Evolutionary conservation across 2,797 vertebrate species (phyloP).

Genomic region (Melanotaenia boesemani): DNA sequence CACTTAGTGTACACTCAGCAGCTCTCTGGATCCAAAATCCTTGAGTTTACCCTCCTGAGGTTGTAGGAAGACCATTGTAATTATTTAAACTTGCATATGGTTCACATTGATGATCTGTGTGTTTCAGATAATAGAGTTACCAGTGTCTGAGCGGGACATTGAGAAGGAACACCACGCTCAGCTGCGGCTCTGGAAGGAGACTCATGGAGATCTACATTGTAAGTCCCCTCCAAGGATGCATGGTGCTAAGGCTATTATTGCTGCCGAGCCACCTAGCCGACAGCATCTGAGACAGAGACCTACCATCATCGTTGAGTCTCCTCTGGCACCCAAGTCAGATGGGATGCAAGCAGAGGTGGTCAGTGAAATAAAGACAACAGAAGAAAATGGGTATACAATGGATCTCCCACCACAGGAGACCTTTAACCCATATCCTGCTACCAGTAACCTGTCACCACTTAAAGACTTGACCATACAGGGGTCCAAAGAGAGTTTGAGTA

Average conservation of each 20-base stretch:
- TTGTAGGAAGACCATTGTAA: not conserved
- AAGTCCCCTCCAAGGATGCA: slow-evolving; percentile 93
- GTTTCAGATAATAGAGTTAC: slow-evolving; percentile 88
- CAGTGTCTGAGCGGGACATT: slow-evolving; percentile 91
- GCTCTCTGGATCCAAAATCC: not conserved
- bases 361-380: slow-evolving; percentile 35
- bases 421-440: slow-evolving; percentile 53
- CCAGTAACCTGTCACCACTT: slow-evolving; percentile 39
- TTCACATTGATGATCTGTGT: not conserved
- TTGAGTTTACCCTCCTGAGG: slow-evolving; percentile 34
- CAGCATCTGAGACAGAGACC: slow-evolving; percentile 88
- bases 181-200: slow-evolving; percentile 92
- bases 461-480: slow-evolving; percentile 56
- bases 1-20: not conserved
- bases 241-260: slow-evolving; percentile 93
- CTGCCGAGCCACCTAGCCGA: slow-evolving; percentile 86
- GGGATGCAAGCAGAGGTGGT: slow-evolving; percentile 6
- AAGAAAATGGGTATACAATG: slow-evolving; percentile 48
- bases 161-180: slow-evolving; percentile 94
- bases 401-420: not conserved
- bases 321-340: slow-evolving; percentile 14
- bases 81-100: not conserved
- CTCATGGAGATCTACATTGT: slow-evolving; percentile 89
- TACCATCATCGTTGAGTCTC: slow-evolving; percentile 86
- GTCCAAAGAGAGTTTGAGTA: slow-evolving; percentile 91